Percentiles rank a stretch among this genome's conserved stretches.
These are phyloP conservation scores for Bombycilla garrulus DNA, from an alignment of 2,113 vertebrate genomes.

Conservation along the genomic window DNA sequence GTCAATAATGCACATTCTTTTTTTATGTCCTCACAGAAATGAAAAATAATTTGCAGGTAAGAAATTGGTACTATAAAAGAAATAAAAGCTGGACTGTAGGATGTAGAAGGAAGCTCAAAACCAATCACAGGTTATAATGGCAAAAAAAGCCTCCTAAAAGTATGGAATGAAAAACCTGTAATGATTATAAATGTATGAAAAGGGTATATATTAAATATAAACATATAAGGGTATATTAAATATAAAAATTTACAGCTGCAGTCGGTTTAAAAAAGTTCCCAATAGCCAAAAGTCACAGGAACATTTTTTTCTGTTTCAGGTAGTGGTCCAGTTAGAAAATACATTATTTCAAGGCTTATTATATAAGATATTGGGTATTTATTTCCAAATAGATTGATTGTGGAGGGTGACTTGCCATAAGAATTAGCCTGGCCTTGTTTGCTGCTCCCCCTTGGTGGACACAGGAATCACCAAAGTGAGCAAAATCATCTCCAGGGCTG, in stretches of 20 bases:
- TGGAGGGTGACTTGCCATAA: background rate
- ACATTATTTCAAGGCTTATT: background rate
- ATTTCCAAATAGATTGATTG: background rate
- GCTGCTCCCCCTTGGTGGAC: background rate
- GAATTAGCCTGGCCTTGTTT: background rate
- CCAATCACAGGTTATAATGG: background rate
- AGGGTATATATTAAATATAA: background rate
- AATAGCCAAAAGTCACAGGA: background rate
- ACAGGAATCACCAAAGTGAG: background rate
- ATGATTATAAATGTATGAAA: background rate
- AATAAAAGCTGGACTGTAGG: constrained; percentile 26
- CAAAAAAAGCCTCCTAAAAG: background rate
- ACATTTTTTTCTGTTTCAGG: background rate
- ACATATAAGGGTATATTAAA: background rate
- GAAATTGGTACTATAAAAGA: constrained; percentile 52
- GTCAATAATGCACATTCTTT: constrained; percentile 61
- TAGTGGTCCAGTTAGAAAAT: background rate
- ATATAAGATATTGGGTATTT: background rate
- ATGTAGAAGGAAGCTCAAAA: background rate
- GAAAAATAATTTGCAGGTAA: constrained; percentile 68
- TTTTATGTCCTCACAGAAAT: constrained; percentile 51
- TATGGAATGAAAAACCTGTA: background rate
- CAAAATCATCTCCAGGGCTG: background rate
- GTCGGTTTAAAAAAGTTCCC: background rate
- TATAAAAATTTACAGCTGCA: background rate